phyloP scores from a whole-genome alignment of 2,797 vertebrate genomes.

The Apodemus agrarius region DNA sequence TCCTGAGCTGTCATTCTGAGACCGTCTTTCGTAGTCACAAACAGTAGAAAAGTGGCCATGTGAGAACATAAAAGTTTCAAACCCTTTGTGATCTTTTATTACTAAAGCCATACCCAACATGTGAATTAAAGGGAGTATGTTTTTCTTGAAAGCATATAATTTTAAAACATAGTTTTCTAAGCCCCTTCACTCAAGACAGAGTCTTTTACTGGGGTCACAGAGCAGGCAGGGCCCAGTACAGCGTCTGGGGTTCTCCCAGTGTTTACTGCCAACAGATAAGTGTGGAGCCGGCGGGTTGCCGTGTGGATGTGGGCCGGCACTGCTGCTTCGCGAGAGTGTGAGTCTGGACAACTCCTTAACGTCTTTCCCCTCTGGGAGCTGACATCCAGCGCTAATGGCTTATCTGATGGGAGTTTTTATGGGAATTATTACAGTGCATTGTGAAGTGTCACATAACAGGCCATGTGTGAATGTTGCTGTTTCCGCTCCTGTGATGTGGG shows the following conservation, averaged over 20 bases:
- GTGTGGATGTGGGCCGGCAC: not conserved
- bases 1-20: not conserved
- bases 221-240: not conserved
- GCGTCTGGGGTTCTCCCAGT: too few relatives aligned
- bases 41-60: not conserved
- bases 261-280: not conserved
- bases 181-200: not conserved
- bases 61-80: slow-evolving; percentile 51
- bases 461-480: not conserved
- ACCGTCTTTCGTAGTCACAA: slow-evolving; percentile 25
- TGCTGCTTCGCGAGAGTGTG: not conserved
- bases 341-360: not conserved
- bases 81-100: slow-evolving; percentile 31
- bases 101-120: not conserved
- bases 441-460: not conserved
- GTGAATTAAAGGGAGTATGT: not conserved
- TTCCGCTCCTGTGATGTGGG: not conserved
- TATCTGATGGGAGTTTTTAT: not conserved
- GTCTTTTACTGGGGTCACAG: not conserved
- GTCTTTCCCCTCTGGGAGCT: not conserved
- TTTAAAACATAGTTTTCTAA: not conserved
- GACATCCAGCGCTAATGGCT: not conserved
- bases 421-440: not conserved
- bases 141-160: not conserved
- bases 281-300: not conserved